Base-by-base conservation (phyloP, 2,797 vertebrate genomes). In the Sebastes kiyomatsui region DNA sequence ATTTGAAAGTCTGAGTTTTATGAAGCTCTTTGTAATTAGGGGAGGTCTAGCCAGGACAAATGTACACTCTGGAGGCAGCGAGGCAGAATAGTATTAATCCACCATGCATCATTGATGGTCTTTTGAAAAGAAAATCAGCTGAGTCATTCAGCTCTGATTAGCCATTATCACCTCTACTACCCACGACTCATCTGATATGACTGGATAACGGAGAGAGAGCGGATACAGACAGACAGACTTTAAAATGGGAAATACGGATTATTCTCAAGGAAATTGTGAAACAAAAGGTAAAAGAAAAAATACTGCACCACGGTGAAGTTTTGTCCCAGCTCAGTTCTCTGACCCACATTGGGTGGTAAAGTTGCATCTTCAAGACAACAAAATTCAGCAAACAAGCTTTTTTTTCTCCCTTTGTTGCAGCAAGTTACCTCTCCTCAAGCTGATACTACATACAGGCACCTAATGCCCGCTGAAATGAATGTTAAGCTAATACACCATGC, bases 71-170 rank as follows among this genome's bases (percentile, higher is more conserved):
- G 83, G 79, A 85, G 85, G 77, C 70, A 82, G 75, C 5, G 25
- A 82, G 32, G 61, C 33, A 64, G 86, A 80, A 87, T 86, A 79
- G 82, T 83, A 91, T 89, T 82, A 92, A 91, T 89, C 82, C 71
- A 71, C 58, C 82, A 88, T 88, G 81, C 81, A 91, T 91, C 89
- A 86, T 79, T 82, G 87, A 89, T 87, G 84, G 77, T 88, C 86
- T 82, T 85, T 85, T 85, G 76, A 87, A 86, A 88, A 83, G 60
- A 91, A 90, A 90, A 87, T 92, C 80, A 84, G 82, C 79, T 84
- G 82, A 93, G 85, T 89, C 89, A 92, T 84, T 89, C 70, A 58
- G 73, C 79, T 83, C 66, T 81, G 85, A 87, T 94, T 86, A 91
- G 80, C 85, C 77, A 82, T 85, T 83, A 83, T 88, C 89, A 88